Evolutionary conservation across 1,140 invertebrate genomes (phyloP).

Genomic region (Arctopsyche grandis): DNA sequence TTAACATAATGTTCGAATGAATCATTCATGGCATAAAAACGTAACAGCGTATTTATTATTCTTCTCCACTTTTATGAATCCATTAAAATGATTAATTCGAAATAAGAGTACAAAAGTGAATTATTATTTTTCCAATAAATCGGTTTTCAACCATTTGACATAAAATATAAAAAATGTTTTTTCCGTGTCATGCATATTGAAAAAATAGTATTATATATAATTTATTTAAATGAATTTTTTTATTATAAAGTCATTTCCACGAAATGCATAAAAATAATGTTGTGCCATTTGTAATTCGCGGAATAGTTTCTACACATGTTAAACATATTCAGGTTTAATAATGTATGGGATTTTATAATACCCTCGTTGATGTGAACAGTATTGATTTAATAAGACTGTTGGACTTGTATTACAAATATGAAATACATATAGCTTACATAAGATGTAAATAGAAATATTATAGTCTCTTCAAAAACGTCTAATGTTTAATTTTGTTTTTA

Average conservation of each 20-base stretch:
- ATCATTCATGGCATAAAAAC: too few relatives aligned
- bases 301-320: not conserved
- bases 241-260: too few relatives aligned
- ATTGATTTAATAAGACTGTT: not conserved
- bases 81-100: conserved; percentile 8
- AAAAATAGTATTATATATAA: too few relatives aligned
- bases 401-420: not conserved
- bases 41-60: too few relatives aligned
- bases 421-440: not conserved
- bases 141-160: not conserved
- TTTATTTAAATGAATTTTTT: too few relatives aligned
- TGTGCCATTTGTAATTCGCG: not conserved
- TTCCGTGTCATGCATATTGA: too few relatives aligned
- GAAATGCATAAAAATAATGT: too few relatives aligned
- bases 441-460: too few relatives aligned
- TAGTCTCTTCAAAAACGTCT: too few relatives aligned
- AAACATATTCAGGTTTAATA: conserved; percentile 2
- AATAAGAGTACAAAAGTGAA: not conserved
- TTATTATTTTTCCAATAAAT: not conserved
- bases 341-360: not conserved
- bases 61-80: not conserved
- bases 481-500: too few relatives aligned
- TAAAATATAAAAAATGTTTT: too few relatives aligned
- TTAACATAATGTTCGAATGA: too few relatives aligned
- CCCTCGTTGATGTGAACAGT: not conserved